Base-by-base conservation (phyloP, 2,888 invertebrate species). In the Drosophila flavopinicola region DNA sequence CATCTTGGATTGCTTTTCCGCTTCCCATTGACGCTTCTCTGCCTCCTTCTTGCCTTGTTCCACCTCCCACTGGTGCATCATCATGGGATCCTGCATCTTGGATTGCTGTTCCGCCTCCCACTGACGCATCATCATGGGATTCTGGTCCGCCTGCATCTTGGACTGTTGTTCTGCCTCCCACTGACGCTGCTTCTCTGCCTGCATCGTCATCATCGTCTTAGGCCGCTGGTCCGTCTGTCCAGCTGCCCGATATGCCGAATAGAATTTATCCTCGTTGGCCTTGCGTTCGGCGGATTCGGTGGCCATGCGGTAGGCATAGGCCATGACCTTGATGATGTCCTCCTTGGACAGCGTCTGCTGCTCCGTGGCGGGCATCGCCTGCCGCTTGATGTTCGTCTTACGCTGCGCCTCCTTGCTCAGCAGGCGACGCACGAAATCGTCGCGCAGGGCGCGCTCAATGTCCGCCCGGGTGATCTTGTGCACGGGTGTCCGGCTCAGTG, bases 391-490 rank as follows among this genome's bases (percentile, higher is more conserved):
- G 9, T 24, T 49, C 5, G 61, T 47, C 38, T 76, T 82, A 4
- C 75, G 66, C 17, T 80, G 75, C 0, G 79, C 77, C 44, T 85
- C 80, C 61, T 85, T 86, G 23, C 86, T 69, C 9, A 90, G 45
- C 54, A 90, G 54, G 10, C 83, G 86, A 1, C 75, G 85, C 2
- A 90, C 88, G 11, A 85, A 80, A 35, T 90, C 89, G 35, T 89
- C 90, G 3, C 84, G 88, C 6, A 90, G 52, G 0, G 89, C 86
- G 1, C 77, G 80, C 54, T 90, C 90, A 44, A 90, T 87, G 27
- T 90, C 89, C 0, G 80, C 72, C 3, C 85, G 77, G 0, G 90
- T 90, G 44, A 88, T 88, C 54, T 90, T 89, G 41, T 89, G 83
- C 0, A 89, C 74, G 0, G 89, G 90, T 0, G 88, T 87, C 1